Evolutionary conservation across 2,113 vertebrate species (phyloP).

Genomic region (Trematocara unimaculatum): DNA sequence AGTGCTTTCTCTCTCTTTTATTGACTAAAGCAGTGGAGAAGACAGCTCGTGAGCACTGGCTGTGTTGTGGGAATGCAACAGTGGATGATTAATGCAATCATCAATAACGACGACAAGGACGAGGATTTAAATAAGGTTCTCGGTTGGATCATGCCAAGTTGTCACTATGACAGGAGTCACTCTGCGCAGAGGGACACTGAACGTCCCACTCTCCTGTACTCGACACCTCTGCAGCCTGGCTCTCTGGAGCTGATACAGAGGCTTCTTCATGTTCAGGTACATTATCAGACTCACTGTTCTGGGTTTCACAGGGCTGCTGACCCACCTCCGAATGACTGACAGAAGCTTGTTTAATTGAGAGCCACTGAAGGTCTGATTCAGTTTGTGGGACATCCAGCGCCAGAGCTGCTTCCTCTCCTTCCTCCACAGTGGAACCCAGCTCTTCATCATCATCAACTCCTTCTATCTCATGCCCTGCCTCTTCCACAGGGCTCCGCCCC

Average conservation of each 20-base stretch:
- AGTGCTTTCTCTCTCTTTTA: slow-evolving; percentile 24
- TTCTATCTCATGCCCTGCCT: slow-evolving; percentile 49
- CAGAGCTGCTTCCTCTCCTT: slow-evolving; percentile 58
- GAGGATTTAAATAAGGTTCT: neutral
- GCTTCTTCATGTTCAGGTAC: neutral
- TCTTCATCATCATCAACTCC: slow-evolving; percentile 45
- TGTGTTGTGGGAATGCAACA: neutral
- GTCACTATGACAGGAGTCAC: slow-evolving; percentile 41
- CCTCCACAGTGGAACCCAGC: slow-evolving; percentile 53
- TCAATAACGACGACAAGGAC: neutral
- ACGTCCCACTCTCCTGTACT: slow-evolving; percentile 27
- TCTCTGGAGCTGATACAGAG: neutral
- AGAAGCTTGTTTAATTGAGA: slow-evolving; percentile 9
- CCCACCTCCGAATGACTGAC: slow-evolving; percentile 9
- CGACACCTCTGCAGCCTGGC: neutral
- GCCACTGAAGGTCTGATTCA: slow-evolving; percentile 41
- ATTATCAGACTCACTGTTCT: neutral
- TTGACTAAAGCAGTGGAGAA: slow-evolving; percentile 5
- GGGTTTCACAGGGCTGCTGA: neutral
- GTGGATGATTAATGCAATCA: slow-evolving; percentile 23
- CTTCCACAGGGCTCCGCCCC: slow-evolving; percentile 55
- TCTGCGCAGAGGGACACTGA: slow-evolving; percentile 15
- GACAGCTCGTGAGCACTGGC: neutral
- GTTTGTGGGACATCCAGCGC: slow-evolving; percentile 28
- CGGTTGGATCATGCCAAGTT: slow-evolving; percentile 49